phyloP scores from a whole-genome alignment of 2,113 vertebrate species.

The Gymnogyps californianus region DNA sequence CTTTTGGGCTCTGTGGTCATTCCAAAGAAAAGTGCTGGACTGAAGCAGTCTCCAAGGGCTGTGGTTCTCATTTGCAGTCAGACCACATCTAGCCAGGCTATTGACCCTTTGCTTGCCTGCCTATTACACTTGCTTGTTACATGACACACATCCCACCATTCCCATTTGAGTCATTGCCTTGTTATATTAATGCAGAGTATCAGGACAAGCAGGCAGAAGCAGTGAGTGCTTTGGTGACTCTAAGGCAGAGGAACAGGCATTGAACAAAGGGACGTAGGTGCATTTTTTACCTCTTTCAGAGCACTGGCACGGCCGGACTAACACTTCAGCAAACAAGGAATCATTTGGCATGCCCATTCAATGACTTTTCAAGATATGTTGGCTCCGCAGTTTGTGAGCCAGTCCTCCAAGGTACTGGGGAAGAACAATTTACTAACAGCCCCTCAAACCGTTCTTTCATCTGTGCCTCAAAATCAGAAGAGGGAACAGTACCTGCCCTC shows the following conservation, averaged over 20 bases:
- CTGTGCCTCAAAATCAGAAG: neutral
- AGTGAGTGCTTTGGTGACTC: neutral
- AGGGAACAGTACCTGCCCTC: neutral
- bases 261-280: neutral
- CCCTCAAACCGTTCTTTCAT: neutral
- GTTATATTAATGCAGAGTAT: neutral
- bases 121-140: neutral
- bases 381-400: neutral
- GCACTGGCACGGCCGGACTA: neutral
- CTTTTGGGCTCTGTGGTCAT: neutral
- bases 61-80: neutral
- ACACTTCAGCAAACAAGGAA: neutral
- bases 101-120: conserved; percentile 7
- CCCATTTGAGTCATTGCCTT: neutral
- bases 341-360: neutral
- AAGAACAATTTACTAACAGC: neutral
- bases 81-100: neutral
- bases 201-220: neutral
- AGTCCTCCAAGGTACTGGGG: neutral
- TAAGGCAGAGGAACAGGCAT: neutral
- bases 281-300: neutral
- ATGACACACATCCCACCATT: neutral
- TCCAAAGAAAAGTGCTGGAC: neutral
- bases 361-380: neutral
- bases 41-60: neutral